Evolutionary conservation across 2,888 invertebrate species (phyloP).

Genomic region (Ryuthela nishihirai): DNA sequence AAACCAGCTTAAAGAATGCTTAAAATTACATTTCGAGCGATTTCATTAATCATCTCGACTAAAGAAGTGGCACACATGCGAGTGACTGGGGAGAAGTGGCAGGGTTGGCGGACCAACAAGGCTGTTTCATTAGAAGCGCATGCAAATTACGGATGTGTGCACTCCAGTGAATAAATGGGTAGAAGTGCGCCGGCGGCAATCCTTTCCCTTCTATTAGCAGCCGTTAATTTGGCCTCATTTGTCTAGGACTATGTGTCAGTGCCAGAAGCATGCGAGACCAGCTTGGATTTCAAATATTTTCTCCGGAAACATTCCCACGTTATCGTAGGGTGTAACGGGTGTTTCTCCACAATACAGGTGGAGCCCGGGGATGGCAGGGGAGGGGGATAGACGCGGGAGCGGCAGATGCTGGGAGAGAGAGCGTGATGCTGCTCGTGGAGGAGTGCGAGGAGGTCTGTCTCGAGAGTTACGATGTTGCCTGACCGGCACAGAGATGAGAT

Average conservation of each 20-base stretch:
- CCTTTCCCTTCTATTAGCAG: conserved; percentile 14
- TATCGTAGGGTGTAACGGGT: too few species aligned
- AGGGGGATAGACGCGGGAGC: too few species aligned
- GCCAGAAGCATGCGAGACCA: conserved; percentile 20
- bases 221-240: conserved; percentile 39
- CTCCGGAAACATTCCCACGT: too few species aligned
- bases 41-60: conserved; percentile 39
- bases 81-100: conserved; percentile 16
- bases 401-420: too few species aligned
- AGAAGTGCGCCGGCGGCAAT: conserved; percentile 32
- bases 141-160: conserved; percentile 35
- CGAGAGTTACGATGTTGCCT: too few species aligned
- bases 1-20: conserved; percentile 40
- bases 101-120: conserved; percentile 18
- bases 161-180: conserved; percentile 37
- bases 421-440: too few species aligned
- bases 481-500: too few species aligned
- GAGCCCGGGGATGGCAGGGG: too few species aligned
- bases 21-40: conserved; percentile 39
- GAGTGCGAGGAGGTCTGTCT: too few species aligned
- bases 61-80: conserved; percentile 32
- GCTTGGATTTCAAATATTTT: too few species aligned
- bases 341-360: too few species aligned
- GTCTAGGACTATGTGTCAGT: conserved; percentile 29
- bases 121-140: conserved; percentile 37